Evolutionary conservation across 2,113 vertebrate genomes (phyloP), one percentile per base, ranked within the genome.

Genomic region (Pseudorectes ferrugineus): DNA sequence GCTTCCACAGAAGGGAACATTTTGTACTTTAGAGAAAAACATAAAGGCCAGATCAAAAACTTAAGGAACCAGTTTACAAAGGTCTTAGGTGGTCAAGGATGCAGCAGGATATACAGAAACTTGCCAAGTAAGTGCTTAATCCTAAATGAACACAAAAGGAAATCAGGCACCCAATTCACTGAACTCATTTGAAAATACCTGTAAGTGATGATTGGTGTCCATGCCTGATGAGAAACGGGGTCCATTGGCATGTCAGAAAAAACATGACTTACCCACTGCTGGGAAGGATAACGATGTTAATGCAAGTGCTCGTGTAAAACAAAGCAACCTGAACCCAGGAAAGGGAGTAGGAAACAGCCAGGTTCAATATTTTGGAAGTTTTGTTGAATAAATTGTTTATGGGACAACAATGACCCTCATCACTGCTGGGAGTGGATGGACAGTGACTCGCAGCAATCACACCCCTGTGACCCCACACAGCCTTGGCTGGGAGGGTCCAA

Each of bases 1-100:
- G 72, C 38, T 78, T 84, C 71, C 58, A 88, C 24, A 91, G 84
- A 94, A 94, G 40, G 25, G 35, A 95, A 33, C 62, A 87, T 85
- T 96, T 91, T 95, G 58, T 96, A 92, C 85, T 89, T 89, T 65
- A 23, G 20, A 92, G 81, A 94, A 96, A 97, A 94, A 94, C 52
- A 95, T 43, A 54, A 75, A 83, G 88, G 82, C 59, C 75, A 94
- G 86, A 97, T 93, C 84, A 96, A 96, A 97, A 97, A 89, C 92
- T 97, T 93, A 94, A 75, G 54, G 73, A 94, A 40, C 71, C 80
- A 76, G 70, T 78, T 73, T 68, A 71, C 19, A 74, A 86, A 91
- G 80, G 91, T 92, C 76, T 86, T 38, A 74, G 61, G 73, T 91
- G 93, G 61, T 57, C 76, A 92, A 89, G 83, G 89, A 78, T 84